phyloP scores from a whole-genome alignment of 2,888 invertebrate species.

The Philhelius pedissequus region DNA sequence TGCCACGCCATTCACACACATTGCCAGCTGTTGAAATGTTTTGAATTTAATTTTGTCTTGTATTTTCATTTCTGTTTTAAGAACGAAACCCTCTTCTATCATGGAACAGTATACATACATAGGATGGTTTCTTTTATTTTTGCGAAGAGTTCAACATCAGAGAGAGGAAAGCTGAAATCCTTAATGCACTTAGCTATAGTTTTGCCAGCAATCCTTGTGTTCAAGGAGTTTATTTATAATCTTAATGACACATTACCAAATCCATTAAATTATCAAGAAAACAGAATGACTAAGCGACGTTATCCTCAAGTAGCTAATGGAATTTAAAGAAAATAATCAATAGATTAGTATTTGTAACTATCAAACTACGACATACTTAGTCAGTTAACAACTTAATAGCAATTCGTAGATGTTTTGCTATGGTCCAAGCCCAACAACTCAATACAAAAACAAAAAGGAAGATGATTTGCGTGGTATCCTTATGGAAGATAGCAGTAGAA shows the following conservation, averaged over 20 bases:
- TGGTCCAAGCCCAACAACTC: too few species aligned
- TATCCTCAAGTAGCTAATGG: background rate
- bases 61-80: background rate
- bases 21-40: conserved; percentile 39
- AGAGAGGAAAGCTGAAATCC: too few species aligned
- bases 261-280: background rate
- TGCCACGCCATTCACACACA: conserved; percentile 35
- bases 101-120: background rate
- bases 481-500: too few species aligned
- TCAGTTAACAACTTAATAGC: too few species aligned
- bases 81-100: background rate
- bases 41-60: conserved; percentile 5
- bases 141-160: too few species aligned
- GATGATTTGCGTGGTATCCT: too few species aligned
- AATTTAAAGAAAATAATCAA: background rate
- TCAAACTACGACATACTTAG: too few species aligned
- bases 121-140: background rate
- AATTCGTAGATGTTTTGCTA: too few species aligned
- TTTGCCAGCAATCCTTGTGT: background rate
- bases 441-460: too few species aligned
- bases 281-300: background rate
- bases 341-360: background rate
- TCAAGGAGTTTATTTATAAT: conserved; percentile 47
- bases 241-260: conserved; percentile 38
- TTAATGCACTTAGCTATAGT: background rate